A percentile compares a stretch with the other conserved stretches of the same genome.
These are phyloP conservation scores for Paralichthys olivaceus DNA, from an alignment of 2,113 vertebrate genomes.

Conservation along the genomic window DNA sequence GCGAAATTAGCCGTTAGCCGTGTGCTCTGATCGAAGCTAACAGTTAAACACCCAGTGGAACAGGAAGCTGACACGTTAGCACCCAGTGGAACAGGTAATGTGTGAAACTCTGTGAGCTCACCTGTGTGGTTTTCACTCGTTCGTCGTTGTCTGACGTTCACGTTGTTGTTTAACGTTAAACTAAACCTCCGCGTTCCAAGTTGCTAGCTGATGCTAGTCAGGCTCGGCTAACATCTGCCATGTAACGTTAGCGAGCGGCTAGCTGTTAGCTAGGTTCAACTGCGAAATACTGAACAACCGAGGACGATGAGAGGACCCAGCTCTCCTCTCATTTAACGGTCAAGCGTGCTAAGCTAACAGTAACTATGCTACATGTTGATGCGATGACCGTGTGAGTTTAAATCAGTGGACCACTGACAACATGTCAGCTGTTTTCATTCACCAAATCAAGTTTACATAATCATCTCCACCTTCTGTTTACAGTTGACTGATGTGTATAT, in stretches of 20 bases:
- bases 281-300: neutral
- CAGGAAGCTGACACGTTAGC: neutral
- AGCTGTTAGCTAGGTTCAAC: neutral
- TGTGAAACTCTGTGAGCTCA: neutral
- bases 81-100: conserved; percentile 18
- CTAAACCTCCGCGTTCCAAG: neutral
- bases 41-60: neutral
- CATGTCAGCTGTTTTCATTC: neutral
- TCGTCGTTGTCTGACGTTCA: neutral
- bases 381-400: neutral
- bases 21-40: neutral
- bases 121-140: neutral
- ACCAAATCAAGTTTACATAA: neutral
- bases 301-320: neutral
- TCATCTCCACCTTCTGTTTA: neutral
- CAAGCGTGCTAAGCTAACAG: neutral
- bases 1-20: neutral
- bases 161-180: neutral
- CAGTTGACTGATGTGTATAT: neutral
- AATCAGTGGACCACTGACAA: neutral
- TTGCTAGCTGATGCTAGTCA: conserved; percentile 27
- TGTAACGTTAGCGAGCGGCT: neutral
- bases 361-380: neutral
- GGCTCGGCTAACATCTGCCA: conserved; percentile 9
- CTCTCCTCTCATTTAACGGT: neutral